Conservation (phyloP, 2,888 invertebrate species). For the Gastrophysa polygoni region DNA sequence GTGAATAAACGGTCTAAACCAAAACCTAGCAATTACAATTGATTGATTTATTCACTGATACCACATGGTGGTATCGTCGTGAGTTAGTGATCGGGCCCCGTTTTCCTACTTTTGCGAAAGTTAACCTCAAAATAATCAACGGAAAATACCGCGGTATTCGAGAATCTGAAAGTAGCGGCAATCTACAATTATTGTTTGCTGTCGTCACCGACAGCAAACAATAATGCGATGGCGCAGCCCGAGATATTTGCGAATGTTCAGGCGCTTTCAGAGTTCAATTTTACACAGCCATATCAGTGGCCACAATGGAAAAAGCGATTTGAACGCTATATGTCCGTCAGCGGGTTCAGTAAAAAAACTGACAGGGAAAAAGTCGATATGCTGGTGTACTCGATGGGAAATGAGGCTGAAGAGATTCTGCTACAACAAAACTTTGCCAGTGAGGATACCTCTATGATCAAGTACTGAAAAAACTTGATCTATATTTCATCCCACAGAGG, state of each 20-base stretch:
- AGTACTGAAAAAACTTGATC: neutral
- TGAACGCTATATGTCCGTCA: neutral
- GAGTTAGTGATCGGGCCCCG: no score
- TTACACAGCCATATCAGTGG: neutral
- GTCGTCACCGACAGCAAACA: no score
- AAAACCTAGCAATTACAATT: no score
- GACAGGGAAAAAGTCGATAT: neutral
- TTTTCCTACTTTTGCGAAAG: no score
- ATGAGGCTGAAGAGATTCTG: conserved; percentile 1
- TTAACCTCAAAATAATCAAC: no score
- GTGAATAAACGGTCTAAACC: no score
- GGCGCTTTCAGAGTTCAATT: neutral
- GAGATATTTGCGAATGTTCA: conserved; percentile 3
- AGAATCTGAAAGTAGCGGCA: no score
- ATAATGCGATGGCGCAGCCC: neutral
- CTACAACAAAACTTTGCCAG: neutral
- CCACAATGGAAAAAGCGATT: neutral
- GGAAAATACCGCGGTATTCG: no score
- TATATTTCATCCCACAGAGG: neutral
- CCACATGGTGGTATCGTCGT: no score
- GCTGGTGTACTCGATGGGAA: neutral
- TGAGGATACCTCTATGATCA: no score
- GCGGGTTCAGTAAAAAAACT: neutral
- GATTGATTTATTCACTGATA: no score
- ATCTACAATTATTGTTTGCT: no score